These are phyloP conservation scores for Meghimatium bilineatum DNA, from an alignment of 2,888 invertebrate genomes.

Conservation along the genomic window DNA sequence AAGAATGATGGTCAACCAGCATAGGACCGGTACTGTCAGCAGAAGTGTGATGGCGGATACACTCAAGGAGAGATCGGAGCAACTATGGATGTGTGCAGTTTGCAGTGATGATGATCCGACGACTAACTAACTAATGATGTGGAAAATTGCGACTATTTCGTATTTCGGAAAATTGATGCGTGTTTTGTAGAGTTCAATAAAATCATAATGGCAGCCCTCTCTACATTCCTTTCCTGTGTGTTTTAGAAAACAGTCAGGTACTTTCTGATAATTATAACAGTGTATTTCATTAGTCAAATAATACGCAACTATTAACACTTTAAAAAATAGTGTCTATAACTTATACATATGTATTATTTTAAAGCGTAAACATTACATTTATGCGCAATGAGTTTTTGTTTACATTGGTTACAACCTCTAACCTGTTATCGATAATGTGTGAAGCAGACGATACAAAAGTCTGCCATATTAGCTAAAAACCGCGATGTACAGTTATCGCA, in stretches of 20 bases:
- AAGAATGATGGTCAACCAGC: too few species aligned
- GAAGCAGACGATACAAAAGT: neutral
- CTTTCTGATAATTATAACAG: neutral
- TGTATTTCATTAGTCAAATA: neutral
- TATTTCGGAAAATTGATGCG: neutral
- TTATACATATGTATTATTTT: neutral
- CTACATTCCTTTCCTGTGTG: neutral
- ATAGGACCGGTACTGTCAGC: too few species aligned
- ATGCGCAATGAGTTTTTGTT: neutral
- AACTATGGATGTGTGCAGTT: too few species aligned
- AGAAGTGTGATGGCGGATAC: too few species aligned
- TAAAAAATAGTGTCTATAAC: neutral
- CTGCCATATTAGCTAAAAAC: too few species aligned
- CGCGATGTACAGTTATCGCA: too few species aligned
- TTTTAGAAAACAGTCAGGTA: neutral
- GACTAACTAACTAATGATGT: too few species aligned
- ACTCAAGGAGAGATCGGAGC: too few species aligned
- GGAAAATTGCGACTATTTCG: neutral
- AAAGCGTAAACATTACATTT: neutral
- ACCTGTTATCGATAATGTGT: conserved; percentile 7
- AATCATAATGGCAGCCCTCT: neutral
- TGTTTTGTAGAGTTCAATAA: neutral
- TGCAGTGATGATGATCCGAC: too few species aligned
- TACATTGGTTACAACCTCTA: conserved; percentile 23
- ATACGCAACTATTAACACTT: neutral